These are phyloP conservation scores for Peribatodes rhomboidaria DNA, from an alignment of 2,888 invertebrate genomes.

Conservation along the genomic window DNA sequence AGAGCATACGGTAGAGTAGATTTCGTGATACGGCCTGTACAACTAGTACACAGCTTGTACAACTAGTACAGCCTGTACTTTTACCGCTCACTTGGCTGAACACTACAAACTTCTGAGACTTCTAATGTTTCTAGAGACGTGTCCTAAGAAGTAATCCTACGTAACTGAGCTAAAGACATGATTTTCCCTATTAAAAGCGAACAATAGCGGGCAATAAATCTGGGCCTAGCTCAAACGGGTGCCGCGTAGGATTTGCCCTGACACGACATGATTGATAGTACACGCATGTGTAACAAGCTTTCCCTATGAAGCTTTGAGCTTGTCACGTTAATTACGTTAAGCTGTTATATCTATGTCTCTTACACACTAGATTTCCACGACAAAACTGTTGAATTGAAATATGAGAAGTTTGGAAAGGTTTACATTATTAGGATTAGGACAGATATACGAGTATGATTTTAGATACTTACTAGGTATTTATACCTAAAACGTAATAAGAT, in stretches of 20 bases:
- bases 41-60: too few relatives aligned
- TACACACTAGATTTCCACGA: too few relatives aligned
- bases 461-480: too few relatives aligned
- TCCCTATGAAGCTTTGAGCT: constrained; percentile 57
- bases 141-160: background rate
- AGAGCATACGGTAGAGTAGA: too few relatives aligned
- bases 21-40: too few relatives aligned
- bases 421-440: too few relatives aligned
- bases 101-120: background rate
- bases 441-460: too few relatives aligned
- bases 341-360: background rate
- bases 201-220: constrained; percentile 22
- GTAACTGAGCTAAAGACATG: background rate
- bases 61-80: too few relatives aligned
- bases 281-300: constrained; percentile 60
- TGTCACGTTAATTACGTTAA: constrained; percentile 55
- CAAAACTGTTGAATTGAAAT: too few relatives aligned
- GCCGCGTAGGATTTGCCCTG: constrained; percentile 49
- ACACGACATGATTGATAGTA: constrained; percentile 61
- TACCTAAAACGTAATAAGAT: too few relatives aligned
- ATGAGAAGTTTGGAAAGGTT: too few relatives aligned
- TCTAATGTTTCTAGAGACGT: background rate
- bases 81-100: too few relatives aligned
- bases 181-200: constrained; percentile 3
- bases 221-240: constrained; percentile 18